phyloP scores from a whole-genome alignment of 2,888 invertebrate genomes.

The Metopia argyrocephala region DNA sequence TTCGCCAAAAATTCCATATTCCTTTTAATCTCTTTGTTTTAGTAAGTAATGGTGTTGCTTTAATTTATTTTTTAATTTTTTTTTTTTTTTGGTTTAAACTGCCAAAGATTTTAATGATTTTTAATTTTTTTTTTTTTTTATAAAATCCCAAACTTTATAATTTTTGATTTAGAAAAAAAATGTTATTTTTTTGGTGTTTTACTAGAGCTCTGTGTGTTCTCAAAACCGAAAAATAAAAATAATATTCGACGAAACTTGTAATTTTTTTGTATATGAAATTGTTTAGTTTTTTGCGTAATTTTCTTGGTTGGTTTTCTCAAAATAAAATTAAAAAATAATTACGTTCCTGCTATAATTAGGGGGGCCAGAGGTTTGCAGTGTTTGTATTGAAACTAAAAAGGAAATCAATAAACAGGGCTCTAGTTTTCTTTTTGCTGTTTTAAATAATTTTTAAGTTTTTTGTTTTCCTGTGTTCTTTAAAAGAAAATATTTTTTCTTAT shows the following conservation, averaged over 20 bases:
- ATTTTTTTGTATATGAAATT: constrained; percentile 51
- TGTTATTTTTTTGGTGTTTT: constrained; percentile 39
- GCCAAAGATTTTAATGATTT: constrained; percentile 31
- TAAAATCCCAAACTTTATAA: constrained; percentile 61
- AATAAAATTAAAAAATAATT: constrained; percentile 25
- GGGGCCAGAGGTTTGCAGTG: constrained; percentile 10
- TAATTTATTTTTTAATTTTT: constrained; percentile 10
- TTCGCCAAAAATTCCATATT: constrained; percentile 28
- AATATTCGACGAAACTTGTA: constrained; percentile 55
- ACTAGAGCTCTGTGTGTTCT: constrained; percentile 60
- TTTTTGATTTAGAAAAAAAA: constrained; percentile 58
- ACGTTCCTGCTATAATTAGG: neutral
- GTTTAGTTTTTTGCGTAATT: constrained; percentile 50
- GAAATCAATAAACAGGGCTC: constrained; percentile 60
- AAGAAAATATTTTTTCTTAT: constrained; percentile 4
- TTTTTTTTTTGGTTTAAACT: neutral
- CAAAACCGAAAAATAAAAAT: constrained; percentile 46
- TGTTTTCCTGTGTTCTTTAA: too few species aligned
- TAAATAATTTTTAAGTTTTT: constrained; percentile 56
- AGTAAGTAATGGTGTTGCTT: constrained; percentile 5
- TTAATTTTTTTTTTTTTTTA: constrained; percentile 28
- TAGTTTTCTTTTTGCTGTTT: constrained; percentile 52
- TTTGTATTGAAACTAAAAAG: constrained; percentile 46
- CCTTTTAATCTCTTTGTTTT: neutral
- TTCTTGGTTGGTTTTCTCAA: constrained; percentile 2